phyloP scores from a whole-genome alignment of 2,888 invertebrate genomes.

The Latrodectus hesperus region DNA sequence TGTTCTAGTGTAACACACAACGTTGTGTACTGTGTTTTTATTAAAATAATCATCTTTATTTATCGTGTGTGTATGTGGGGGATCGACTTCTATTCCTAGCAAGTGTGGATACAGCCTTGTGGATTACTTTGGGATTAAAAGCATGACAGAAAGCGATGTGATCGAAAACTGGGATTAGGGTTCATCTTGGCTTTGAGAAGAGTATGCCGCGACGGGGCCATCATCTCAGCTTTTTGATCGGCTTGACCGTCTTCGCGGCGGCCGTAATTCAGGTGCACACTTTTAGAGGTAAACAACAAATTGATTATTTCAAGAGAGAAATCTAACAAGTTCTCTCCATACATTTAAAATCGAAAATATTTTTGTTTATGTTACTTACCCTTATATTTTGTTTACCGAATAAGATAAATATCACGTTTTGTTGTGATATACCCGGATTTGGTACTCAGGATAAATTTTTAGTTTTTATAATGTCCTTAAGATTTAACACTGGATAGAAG shows the following conservation, averaged over 20 bases:
- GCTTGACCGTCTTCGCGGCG: conserved; percentile 51
- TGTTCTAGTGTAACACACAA: neutral
- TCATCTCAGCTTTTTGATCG: conserved; percentile 45
- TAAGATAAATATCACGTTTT: too few relatives aligned
- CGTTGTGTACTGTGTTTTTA: neutral
- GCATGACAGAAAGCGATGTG: conserved; percentile 22
- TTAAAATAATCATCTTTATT: neutral
- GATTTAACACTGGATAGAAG: too few relatives aligned
- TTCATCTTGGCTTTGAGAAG: conserved; percentile 1
- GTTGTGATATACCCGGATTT: too few relatives aligned
- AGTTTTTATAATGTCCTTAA: too few relatives aligned
- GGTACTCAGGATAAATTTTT: too few relatives aligned
- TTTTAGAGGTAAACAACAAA: conserved; percentile 18
- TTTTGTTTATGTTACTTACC: too few relatives aligned
- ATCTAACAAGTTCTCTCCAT: too few relatives aligned
- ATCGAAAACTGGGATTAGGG: neutral
- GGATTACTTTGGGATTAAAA: conserved; percentile 20
- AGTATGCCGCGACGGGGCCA: conserved; percentile 47
- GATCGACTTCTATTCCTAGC: neutral
- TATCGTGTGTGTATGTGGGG: conserved; percentile 12
- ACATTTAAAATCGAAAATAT: too few relatives aligned
- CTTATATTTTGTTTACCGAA: too few relatives aligned
- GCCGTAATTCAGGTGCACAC: conserved; percentile 8
- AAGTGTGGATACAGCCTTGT: conserved; percentile 27
- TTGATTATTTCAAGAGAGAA: neutral